Evolutionary conservation across 2,113 vertebrate genomes (phyloP).

Genomic region (Ariopsis seemanni): DNA sequence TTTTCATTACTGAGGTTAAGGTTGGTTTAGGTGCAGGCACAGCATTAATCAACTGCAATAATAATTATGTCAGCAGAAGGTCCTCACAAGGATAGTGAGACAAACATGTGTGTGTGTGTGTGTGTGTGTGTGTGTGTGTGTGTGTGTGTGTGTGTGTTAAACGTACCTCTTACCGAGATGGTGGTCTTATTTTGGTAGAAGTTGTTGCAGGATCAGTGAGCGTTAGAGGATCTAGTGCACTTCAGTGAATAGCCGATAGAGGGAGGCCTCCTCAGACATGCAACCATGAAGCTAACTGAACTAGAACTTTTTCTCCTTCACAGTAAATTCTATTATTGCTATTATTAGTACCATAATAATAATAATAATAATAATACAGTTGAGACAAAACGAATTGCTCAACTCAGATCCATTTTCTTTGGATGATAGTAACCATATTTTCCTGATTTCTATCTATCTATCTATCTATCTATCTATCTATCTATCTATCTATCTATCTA

Average conservation of each 20-base stretch:
- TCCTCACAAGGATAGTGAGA: no score
- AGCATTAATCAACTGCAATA: no score
- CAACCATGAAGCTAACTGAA: not conserved
- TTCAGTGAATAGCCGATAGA: constrained; percentile 65
- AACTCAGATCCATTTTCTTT: not conserved
- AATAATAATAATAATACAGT: not conserved
- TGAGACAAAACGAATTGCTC: not conserved
- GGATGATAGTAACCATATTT: not conserved
- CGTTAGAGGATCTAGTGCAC: constrained; percentile 61
- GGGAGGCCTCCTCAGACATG: constrained; percentile 52
- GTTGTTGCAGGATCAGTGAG: constrained; percentile 47
- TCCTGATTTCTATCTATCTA: not conserved
- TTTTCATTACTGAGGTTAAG: no score
- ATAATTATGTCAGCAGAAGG: no score
- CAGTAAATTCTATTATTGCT: not conserved
- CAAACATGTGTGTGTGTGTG: no score
- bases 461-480: not conserved
- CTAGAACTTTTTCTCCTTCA: constrained; percentile 8
- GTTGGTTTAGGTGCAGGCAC: no score
- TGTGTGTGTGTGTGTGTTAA: not conserved
- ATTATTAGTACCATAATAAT: no score
- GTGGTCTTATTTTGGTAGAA: constrained; percentile 61
- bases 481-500: not conserved
- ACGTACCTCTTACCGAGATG: constrained; percentile 18
- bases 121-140: constrained; percentile 4